Conservation (phyloP, 2,797 vertebrate genomes). For the Sylvilagus floridanus region DNA sequence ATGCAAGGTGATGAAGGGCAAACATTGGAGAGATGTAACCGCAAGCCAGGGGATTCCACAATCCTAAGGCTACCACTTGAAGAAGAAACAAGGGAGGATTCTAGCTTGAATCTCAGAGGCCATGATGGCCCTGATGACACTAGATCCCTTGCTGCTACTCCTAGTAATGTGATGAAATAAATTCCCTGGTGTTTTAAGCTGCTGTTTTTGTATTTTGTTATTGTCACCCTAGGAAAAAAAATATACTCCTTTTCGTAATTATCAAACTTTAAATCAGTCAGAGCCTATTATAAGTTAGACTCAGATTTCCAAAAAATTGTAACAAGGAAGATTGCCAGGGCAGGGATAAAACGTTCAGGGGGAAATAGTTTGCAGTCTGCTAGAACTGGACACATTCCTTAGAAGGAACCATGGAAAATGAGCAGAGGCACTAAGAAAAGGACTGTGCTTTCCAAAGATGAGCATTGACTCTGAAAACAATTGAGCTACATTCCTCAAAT, state of each 20-base stretch:
- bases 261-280: conserved; percentile 11
- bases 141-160: background rate
- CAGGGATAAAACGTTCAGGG: background rate
- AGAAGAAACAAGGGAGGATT: background rate
- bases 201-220: background rate
- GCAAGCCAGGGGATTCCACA: background rate
- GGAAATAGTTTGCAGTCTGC: background rate
- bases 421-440: background rate
- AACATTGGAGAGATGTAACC: background rate
- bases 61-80: background rate
- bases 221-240: background rate
- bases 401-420: background rate
- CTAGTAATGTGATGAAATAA: background rate
- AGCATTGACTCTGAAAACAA: background rate
- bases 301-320: background rate
- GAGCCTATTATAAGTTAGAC: background rate
- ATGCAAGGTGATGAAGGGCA: background rate
- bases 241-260: background rate
- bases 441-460: background rate
- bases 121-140: background rate
- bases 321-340: background rate
- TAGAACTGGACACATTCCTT: background rate
- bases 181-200: background rate
- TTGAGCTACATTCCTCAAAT: background rate
- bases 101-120: background rate